Base-by-base conservation (phyloP, 2,888 invertebrate species). In the Drosophila mettleri region DNA sequence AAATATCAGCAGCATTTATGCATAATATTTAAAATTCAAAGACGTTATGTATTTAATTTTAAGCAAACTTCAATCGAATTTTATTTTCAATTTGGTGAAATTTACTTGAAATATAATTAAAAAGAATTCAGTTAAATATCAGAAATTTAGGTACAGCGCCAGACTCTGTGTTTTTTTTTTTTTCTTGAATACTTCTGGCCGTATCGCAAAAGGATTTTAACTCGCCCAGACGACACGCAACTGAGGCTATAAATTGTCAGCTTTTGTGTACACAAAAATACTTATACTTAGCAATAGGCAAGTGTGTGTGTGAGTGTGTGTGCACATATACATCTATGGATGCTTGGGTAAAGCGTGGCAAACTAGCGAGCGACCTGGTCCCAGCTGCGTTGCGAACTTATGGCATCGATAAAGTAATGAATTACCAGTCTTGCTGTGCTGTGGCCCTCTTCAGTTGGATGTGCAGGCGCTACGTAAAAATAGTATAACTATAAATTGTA, bases 401-500 rank as follows among this genome's bases (percentile, higher is more conserved):
- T 85, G 76, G 76, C 84, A 80, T 80, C 88, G 80, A 89, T 90
- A 89, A 89, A 89, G 89, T 89, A 89, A 90, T 90, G 90, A 89
- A 90, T 90, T 86, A 89, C 73, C 87, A 74, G 82, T 67, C 74
- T 69, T 63, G 64, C 65, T 52, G 54, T 63, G 64, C 65, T 52
- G 54, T 57, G 24, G 22, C 38, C 16, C n/a, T 43, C 24, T 6
- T 6, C 36, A 3, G 24, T n/a, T 41, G 60, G 29, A 60, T 31
- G 41, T 45, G 38, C 34, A 36, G 31, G 31, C 34, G 54, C 46
- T 31, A 54, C 69, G 69, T 70, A 69, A 69, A 73, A 69, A 55
- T 67, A 73, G 67, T 73, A 61, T 74, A 78, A 77, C 78, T 88
- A 83, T 88, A 80, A 80, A 81, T 88, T 84, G 78, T 74, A 69